Evolutionary conservation across 2,113 vertebrate genomes (phyloP).

Genomic region (Thalassoma bifasciatum): DNA sequence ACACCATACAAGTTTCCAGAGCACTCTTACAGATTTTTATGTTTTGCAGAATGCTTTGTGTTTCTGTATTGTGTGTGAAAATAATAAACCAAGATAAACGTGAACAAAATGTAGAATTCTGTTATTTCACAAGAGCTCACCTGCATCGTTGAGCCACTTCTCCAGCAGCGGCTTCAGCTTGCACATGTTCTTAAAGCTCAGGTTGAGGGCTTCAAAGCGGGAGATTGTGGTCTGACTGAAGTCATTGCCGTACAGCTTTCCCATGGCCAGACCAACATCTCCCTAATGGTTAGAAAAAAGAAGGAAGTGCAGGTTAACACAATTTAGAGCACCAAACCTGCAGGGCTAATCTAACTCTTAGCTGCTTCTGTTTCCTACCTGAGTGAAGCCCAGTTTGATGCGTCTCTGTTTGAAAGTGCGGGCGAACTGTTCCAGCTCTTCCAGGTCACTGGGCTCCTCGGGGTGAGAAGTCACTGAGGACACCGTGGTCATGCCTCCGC

Average conservation of each 20-base stretch:
- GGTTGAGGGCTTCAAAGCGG: constrained; percentile 93
- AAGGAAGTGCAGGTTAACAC: not conserved
- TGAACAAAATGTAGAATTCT: not conserved
- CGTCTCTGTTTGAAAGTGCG: constrained; percentile 95
- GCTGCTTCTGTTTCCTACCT: constrained; percentile 77
- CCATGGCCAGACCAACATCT: constrained; percentile 94
- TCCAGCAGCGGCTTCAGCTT: constrained; percentile 94
- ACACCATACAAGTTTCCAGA: too few relatives aligned
- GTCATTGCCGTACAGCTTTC: constrained; percentile 94
- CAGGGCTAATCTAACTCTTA: not conserved
- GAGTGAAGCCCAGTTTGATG: constrained; percentile 95
- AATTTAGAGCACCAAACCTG: not conserved
- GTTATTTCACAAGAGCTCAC: constrained; percentile 65
- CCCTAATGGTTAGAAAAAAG: constrained; percentile 78
- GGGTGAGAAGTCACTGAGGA: constrained; percentile 82
- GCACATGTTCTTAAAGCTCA: constrained; percentile 98
- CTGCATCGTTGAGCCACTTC: constrained; percentile 95
- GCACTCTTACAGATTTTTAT: too few relatives aligned
- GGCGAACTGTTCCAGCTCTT: constrained; percentile 94
- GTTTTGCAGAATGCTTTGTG: too few relatives aligned
- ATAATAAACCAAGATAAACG: too few relatives aligned
- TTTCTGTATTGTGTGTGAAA: too few relatives aligned
- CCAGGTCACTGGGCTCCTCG: constrained; percentile 93
- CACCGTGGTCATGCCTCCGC: constrained; percentile 67
- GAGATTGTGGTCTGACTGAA: constrained; percentile 97